Evolutionary conservation across 2,113 vertebrate genomes (phyloP).

Genomic region (Struthidea cinerea): DNA sequence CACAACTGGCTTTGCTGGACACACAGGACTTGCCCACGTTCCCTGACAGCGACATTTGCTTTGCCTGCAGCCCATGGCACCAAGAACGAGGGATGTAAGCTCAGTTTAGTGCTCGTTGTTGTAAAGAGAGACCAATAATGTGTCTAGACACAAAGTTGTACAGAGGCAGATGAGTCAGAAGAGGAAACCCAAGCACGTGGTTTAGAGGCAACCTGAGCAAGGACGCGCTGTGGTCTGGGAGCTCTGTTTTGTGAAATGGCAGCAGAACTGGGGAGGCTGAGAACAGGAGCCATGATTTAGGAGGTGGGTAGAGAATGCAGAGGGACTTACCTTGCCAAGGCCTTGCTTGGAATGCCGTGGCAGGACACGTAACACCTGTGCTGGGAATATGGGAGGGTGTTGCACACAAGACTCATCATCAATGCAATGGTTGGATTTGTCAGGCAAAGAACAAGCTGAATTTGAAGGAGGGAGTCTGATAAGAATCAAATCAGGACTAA

Average conservation of each 20-base stretch:
- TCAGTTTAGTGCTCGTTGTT: not conserved
- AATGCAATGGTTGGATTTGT: not conserved
- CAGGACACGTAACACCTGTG: rapidly evolving
- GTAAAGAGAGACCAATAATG: not conserved
- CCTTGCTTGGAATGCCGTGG: rapidly evolving
- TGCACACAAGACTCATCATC: rapidly evolving
- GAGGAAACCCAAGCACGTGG: not conserved
- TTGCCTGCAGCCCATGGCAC: not conserved
- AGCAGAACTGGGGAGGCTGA: not conserved
- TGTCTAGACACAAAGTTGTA: not conserved
- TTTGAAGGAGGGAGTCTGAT: not conserved
- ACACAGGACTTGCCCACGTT: rapidly evolving
- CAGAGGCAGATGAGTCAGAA: not conserved
- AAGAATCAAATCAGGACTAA: not conserved
- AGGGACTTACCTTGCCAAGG: not conserved
- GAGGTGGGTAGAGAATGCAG: not conserved
- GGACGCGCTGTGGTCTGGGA: not conserved
- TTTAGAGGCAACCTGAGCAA: not conserved
- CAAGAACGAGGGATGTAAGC: not conserved
- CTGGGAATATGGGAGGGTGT: not conserved
- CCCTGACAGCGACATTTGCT: not conserved
- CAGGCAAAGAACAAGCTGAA: not conserved
- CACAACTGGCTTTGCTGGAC: not conserved
- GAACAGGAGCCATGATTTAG: not conserved
- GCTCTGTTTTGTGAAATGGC: not conserved